Conservation (phyloP, 2,888 invertebrate genomes). For the Erannis defoliaria region DNA sequence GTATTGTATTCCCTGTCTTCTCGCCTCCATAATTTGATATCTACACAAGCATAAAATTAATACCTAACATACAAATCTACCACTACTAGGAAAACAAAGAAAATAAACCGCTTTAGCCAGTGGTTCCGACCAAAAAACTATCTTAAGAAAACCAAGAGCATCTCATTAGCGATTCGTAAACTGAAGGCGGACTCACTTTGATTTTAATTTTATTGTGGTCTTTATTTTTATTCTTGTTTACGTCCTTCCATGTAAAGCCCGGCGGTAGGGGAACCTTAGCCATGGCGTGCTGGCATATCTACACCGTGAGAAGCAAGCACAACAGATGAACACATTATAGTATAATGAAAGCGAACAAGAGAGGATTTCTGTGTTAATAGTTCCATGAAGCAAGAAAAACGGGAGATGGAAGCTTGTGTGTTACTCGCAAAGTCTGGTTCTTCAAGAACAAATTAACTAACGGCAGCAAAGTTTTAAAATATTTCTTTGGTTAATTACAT, state of each 20-base stretch:
- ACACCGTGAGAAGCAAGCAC: constrained; percentile 72
- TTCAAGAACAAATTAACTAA: no score
- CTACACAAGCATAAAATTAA: not conserved
- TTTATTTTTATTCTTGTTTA: constrained; percentile 77
- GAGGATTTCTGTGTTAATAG: not conserved
- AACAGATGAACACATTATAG: constrained; percentile 46
- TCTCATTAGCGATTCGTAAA: not conserved
- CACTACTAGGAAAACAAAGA: not conserved
- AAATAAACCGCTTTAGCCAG: not conserved
- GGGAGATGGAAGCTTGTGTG: not conserved
- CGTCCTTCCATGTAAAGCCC: constrained; percentile 80
- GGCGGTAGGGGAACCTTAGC: constrained; percentile 76
- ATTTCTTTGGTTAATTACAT: no score
- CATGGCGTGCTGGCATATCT: constrained; percentile 76
- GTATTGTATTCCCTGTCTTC: not conserved
- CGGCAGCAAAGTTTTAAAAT: no score
- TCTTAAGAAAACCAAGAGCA: not conserved
- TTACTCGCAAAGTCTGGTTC: not conserved
- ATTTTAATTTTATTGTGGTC: constrained; percentile 69
- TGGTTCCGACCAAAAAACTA: not conserved
- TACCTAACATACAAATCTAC: not conserved
- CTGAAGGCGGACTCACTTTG: constrained; percentile 67
- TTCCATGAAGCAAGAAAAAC: not conserved
- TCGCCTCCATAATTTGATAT: not conserved
- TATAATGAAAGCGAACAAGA: not conserved